phyloP scores from a whole-genome alignment of 1,140 invertebrate genomes.

The Chrysopa pallens region DNA sequence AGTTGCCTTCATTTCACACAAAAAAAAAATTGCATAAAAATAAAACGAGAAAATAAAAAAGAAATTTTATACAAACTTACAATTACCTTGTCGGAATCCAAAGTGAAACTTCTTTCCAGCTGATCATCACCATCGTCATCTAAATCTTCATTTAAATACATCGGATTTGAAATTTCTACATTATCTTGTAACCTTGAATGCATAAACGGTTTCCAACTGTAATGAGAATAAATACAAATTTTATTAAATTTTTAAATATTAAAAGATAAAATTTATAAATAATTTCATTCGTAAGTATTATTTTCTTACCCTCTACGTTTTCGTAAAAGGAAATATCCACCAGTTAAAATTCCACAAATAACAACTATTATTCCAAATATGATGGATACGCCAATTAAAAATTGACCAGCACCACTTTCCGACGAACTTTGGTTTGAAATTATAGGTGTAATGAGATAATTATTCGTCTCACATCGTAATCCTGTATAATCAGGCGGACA shows the following conservation, averaged over 20 bases:
- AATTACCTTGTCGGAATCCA: slow-evolving; percentile 37
- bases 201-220: slow-evolving; percentile 45
- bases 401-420: neutral
- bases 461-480: neutral
- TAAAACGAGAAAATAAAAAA: slow-evolving; percentile 7
- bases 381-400: neutral
- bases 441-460: too few species aligned
- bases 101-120: slow-evolving; percentile 27
- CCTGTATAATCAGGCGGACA: neutral
- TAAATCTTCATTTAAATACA: slow-evolving; percentile 52
- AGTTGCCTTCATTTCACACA: too few species aligned
- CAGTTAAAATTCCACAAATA: neutral
- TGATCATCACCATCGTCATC: slow-evolving; percentile 40
- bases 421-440: neutral
- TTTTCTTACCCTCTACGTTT: neutral
- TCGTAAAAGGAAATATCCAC: neutral
- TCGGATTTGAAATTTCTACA: slow-evolving; percentile 69
- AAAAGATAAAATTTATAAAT: too few species aligned
- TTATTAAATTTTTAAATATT: too few species aligned
- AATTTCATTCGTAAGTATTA: too few species aligned
- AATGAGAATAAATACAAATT: too few species aligned
- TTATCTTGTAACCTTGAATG: slow-evolving; percentile 64
- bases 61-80: slow-evolving; percentile 4
- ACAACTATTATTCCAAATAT: neutral
- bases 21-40: too few species aligned